Conservation (phyloP, 2,888 invertebrate species). For the Synergus itoensis region DNA sequence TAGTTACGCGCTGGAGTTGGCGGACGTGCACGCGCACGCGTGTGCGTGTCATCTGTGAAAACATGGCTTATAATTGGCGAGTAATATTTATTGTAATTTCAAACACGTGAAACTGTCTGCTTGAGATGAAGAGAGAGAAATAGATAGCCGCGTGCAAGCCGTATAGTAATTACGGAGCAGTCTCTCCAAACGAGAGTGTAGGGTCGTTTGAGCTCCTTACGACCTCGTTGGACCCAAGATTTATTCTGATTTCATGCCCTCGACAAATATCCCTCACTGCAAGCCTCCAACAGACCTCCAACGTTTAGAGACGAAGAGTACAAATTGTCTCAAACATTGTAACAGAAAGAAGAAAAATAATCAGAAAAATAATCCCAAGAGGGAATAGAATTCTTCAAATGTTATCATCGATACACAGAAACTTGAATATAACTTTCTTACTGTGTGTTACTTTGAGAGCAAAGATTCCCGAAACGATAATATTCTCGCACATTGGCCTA, state of each 20-base stretch:
- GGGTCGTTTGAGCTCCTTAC: constrained; percentile 44
- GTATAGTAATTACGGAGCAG: constrained; percentile 52
- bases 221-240: constrained; percentile 47
- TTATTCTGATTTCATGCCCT: constrained; percentile 44
- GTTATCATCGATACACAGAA: too few species aligned
- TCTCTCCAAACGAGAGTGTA: constrained; percentile 49
- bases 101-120: constrained; percentile 67
- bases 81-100: constrained; percentile 73
- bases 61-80: constrained; percentile 69
- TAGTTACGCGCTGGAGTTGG: constrained; percentile 47
- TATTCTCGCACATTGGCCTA: neutral
- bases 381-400: too few species aligned
- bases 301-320: neutral
- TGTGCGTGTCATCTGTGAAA: constrained; percentile 73
- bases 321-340: neutral
- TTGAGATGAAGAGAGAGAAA: constrained; percentile 37
- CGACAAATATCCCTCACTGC: constrained; percentile 17
- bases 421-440: neutral
- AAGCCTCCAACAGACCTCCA: neutral
- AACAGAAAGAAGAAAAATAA: neutral
- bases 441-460: neutral
- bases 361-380: too few species aligned
- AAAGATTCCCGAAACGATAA: neutral
- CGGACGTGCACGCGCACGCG: neutral
- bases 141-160: constrained; percentile 42